phyloP scores from a whole-genome alignment of 1,140 invertebrate species.

The Brevipalpus yothersi region DNA sequence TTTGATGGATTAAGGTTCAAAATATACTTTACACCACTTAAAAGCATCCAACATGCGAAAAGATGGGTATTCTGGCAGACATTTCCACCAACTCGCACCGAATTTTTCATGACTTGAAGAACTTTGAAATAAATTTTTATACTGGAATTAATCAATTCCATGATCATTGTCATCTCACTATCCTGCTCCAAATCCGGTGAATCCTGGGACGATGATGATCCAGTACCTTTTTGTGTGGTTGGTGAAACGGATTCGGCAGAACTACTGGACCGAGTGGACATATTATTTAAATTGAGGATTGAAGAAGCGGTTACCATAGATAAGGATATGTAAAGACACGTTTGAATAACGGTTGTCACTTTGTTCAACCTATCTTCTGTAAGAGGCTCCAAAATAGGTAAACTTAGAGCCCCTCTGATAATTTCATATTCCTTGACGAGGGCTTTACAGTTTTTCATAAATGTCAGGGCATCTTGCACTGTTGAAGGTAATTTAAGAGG shows the following conservation, averaged over 20 bases:
- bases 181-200: neutral
- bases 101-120: constrained; percentile 48
- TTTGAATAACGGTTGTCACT: constrained; percentile 43
- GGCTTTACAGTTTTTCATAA: constrained; percentile 38
- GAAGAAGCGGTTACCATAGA: neutral
- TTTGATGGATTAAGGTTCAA: constrained; percentile 18
- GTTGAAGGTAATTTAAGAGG: constrained; percentile 36
- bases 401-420: constrained; percentile 47
- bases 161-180: neutral
- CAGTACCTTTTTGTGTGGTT: neutral
- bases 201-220: neutral
- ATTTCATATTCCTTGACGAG: constrained; percentile 57
- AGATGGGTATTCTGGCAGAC: constrained; percentile 70
- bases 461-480: constrained; percentile 41
- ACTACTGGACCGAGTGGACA: neutral
- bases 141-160: neutral
- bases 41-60: constrained; percentile 57
- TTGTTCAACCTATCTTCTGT: constrained; percentile 50
- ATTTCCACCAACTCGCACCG: constrained; percentile 59
- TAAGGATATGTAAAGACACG: constrained; percentile 46
- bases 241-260: neutral
- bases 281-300: neutral
- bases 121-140: constrained; percentile 57
- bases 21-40: constrained; percentile 50
- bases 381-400: constrained; percentile 64